Percentiles rank a stretch among this genome's conserved stretches.
phyloP scores from a whole-genome alignment of 37 sponge, comb jelly and placozoan species.

The Tethya wilhelma region DNA sequence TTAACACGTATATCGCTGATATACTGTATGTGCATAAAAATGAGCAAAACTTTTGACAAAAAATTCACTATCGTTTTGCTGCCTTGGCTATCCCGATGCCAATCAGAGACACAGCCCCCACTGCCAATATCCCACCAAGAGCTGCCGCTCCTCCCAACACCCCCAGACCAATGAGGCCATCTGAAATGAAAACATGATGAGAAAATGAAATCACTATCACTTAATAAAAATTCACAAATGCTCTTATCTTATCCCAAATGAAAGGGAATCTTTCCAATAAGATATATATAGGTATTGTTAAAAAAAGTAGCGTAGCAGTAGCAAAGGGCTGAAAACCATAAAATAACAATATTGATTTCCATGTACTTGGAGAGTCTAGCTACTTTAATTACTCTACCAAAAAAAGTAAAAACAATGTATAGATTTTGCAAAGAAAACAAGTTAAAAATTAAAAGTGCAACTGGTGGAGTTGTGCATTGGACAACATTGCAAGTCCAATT shows the following conservation, averaged over 20 bases:
- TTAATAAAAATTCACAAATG: background rate
- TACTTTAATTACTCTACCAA: background rate
- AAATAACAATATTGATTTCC: too few species aligned
- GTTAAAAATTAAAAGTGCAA: background rate
- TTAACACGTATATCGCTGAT: background rate
- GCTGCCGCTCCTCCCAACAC: constrained; percentile 78
- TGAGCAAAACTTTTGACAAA: too few species aligned
- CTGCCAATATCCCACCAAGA: constrained; percentile 57
- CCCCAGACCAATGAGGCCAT: constrained; percentile 75
- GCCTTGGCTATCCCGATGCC: constrained; percentile 46
- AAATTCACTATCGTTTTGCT: constrained; percentile 34
- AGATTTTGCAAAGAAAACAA: background rate
- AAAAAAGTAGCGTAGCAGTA: background rate
- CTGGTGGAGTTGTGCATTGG: background rate
- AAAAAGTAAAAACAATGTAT: background rate
- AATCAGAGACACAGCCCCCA: constrained; percentile 48
- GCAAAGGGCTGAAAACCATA: background rate
- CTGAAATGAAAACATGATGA: constrained; percentile 23
- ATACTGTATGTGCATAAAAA: background rate
- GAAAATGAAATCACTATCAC: background rate
- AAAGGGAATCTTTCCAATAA: background rate
- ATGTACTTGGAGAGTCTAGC: too few species aligned
- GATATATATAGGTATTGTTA: background rate
- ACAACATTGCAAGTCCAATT: background rate
- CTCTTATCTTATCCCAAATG: background rate